These are phyloP conservation scores for Anas bernieri DNA, from an alignment of 2,797 vertebrate species.

Conservation along the genomic window DNA sequence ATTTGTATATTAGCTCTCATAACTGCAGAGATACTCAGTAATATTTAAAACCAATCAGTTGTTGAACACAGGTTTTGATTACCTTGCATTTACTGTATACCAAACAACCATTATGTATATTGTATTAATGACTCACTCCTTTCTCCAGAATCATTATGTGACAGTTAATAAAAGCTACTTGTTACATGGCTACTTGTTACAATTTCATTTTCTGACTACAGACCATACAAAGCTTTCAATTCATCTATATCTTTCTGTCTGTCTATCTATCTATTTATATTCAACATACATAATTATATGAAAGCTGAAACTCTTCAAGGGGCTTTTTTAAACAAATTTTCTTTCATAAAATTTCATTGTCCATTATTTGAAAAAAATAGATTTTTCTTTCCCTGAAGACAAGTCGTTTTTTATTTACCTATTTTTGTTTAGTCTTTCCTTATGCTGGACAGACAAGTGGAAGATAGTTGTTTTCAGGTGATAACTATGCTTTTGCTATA, in stretches of 20 bases:
- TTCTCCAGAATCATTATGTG: background rate
- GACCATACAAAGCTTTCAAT: background rate
- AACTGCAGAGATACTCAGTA: background rate
- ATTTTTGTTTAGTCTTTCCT: background rate
- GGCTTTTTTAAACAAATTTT: background rate
- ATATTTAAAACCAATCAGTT: background rate
- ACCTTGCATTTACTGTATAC: background rate
- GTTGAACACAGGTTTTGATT: background rate
- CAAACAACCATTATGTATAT: background rate
- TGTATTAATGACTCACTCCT: background rate
- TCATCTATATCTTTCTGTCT: background rate
- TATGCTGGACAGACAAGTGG: background rate
- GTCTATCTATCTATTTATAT: too few relatives aligned
- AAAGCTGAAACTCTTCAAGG: background rate
- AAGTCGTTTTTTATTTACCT: background rate
- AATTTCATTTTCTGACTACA: background rate
- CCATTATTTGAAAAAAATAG: background rate
- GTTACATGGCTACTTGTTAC: background rate
- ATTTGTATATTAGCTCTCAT: background rate
- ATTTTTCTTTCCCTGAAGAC: background rate
- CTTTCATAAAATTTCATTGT: background rate
- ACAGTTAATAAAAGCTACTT: background rate
- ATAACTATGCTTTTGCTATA: background rate
- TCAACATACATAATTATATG: too few relatives aligned
- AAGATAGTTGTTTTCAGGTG: background rate